Evolutionary conservation across 2,797 vertebrate species (phyloP).

Genomic region (Enteromius treurensis): DNA sequence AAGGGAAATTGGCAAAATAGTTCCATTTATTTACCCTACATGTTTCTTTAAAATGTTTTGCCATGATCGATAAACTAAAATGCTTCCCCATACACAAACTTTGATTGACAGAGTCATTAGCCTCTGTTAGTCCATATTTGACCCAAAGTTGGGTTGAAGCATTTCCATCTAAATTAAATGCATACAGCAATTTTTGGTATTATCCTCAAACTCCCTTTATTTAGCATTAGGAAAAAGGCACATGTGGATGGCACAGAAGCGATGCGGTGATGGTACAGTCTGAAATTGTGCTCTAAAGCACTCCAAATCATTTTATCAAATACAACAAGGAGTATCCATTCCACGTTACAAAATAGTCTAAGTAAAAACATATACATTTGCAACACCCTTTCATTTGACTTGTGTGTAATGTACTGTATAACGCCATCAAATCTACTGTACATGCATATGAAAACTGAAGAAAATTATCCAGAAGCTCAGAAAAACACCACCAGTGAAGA

Average conservation of each 20-base stretch:
- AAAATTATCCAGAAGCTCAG: conserved; percentile 47
- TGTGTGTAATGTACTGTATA: conserved; percentile 29
- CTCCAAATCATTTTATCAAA: conserved; percentile 49
- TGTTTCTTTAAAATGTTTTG: not conserved
- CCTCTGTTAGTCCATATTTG: not conserved
- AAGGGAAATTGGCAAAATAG: not conserved
- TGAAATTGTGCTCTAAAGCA: conserved; percentile 42
- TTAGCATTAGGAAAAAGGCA: conserved; percentile 26
- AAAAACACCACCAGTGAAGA: conserved; percentile 52
- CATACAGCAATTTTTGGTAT: not conserved
- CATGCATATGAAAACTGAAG: conserved; percentile 36
- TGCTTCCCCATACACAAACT: not conserved
- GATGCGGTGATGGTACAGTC: conserved; percentile 18
- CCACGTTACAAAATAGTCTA: conserved; percentile 50
- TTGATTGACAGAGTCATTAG: not conserved
- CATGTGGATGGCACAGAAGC: conserved; percentile 3
- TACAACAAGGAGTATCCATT: conserved; percentile 37
- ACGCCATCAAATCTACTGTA: conserved; percentile 45
- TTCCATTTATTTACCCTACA: not conserved
- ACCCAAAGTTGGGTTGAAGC: too few species aligned
- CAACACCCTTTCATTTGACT: conserved; percentile 48
- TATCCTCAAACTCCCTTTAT: conserved; percentile 35
- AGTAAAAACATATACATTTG: conserved; percentile 57
- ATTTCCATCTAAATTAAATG: not conserved
- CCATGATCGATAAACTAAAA: not conserved